phyloP scores from a whole-genome alignment of 2,797 vertebrate species.

The Siniperca scherzeri region DNA sequence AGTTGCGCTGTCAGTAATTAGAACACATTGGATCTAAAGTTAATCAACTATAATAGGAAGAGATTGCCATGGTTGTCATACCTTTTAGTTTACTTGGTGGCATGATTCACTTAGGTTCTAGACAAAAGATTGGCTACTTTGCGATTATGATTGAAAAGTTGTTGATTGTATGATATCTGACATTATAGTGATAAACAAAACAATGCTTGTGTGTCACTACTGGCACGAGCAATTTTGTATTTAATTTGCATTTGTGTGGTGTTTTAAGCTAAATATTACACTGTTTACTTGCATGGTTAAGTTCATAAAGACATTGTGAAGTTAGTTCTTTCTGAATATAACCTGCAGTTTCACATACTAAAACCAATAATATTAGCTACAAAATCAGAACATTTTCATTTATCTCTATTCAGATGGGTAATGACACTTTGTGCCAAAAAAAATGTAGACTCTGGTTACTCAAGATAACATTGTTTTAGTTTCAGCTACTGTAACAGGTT shows the following conservation, averaged over 20 bases:
- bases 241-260: neutral
- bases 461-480: neutral
- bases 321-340: slow-evolving; percentile 3
- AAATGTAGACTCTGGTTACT: neutral
- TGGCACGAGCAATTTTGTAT: neutral
- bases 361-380: neutral
- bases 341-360: neutral
- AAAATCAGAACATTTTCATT: neutral
- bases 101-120: neutral
- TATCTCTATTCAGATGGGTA: neutral
- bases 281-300: neutral
- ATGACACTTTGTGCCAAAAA: neutral
- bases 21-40: slow-evolving; percentile 34
- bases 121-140: neutral
- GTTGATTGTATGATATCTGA: neutral
- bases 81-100: neutral
- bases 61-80: slow-evolving; percentile 5
- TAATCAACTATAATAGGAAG: slow-evolving; percentile 18
- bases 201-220: neutral
- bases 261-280: slow-evolving; percentile 4
- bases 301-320: neutral
- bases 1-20: neutral
- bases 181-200: neutral
- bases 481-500: neutral
- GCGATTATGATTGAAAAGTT: neutral